A percentile compares a stretch with the other conserved stretches of the same genome.
Evolutionary conservation across 2,797 vertebrate species (phyloP).

Genomic region (Melanotaenia boesemani): DNA sequence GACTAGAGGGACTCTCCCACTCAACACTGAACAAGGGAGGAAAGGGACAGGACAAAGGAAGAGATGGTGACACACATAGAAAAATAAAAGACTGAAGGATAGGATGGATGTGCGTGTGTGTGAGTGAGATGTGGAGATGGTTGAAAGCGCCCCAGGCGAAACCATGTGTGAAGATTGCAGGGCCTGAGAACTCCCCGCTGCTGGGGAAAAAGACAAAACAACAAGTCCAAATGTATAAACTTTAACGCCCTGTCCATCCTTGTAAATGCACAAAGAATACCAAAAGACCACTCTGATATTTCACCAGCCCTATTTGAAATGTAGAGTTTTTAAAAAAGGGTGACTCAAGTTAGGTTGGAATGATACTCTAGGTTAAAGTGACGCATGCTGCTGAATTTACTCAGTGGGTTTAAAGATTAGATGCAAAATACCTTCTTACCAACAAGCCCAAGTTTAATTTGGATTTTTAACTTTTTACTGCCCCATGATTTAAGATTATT

Average conservation of each 20-base stretch:
- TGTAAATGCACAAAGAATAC: constrained; percentile 62
- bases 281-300: constrained; percentile 61
- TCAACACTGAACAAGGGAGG: constrained; percentile 67
- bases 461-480: neutral
- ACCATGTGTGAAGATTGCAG: constrained; percentile 67
- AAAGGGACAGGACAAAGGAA: constrained; percentile 57
- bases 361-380: neutral
- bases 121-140: constrained; percentile 33
- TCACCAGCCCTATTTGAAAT: constrained; percentile 52
- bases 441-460: neutral
- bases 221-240: constrained; percentile 73
- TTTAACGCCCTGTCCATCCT: constrained; percentile 66
- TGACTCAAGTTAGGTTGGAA: neutral
- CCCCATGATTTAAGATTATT: neutral
- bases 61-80: constrained; percentile 29
- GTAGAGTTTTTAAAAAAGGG: constrained; percentile 33
- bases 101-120: constrained; percentile 7
- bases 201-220: constrained; percentile 71
- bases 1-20: constrained; percentile 77
- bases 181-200: constrained; percentile 70
- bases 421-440: neutral
- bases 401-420: neutral
- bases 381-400: no score
- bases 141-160: constrained; percentile 71
- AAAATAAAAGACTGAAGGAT: constrained; percentile 34